Evolutionary conservation across 1,140 invertebrate genomes (phyloP).

Genomic region (Eufriesea mexicana): DNA sequence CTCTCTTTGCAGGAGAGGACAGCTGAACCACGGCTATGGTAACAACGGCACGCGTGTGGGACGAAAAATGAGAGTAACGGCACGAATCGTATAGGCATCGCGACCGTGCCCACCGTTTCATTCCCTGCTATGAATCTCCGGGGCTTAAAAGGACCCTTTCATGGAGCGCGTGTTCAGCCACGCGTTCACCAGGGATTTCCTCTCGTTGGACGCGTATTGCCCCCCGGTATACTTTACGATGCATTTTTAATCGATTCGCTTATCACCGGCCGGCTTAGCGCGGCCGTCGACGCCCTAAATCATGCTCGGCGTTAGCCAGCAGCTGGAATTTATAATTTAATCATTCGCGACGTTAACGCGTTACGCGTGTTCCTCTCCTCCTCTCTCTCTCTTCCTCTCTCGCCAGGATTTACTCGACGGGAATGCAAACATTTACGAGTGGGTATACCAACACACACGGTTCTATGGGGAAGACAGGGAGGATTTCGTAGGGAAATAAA

Average conservation of each 20-base stretch:
- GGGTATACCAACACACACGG: background rate
- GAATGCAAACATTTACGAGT: slow-evolving; percentile 1
- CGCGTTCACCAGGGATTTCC: background rate
- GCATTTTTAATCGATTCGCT: slow-evolving; percentile 23
- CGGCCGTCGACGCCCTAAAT: background rate
- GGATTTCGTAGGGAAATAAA: slow-evolving; percentile 6
- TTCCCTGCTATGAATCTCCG: slow-evolving; percentile 22
- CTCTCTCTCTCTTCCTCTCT: background rate
- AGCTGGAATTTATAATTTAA: slow-evolving; percentile 23
- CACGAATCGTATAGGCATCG: slow-evolving; percentile 51
- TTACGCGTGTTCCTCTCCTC: background rate
- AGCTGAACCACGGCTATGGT: slow-evolving; percentile 8
- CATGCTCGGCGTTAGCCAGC: background rate
- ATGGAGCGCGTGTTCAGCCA: background rate
- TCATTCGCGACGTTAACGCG: background rate
- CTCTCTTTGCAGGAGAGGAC: background rate
- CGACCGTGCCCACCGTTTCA: background rate
- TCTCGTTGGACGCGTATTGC: background rate
- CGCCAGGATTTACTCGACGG: background rate
- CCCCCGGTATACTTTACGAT: background rate
- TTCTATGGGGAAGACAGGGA: no score
- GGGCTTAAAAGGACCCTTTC: slow-evolving; percentile 32
- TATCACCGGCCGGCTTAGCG: background rate
- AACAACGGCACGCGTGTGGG: slow-evolving; percentile 53
- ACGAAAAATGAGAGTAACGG: slow-evolving; percentile 64